Evolutionary conservation across 2,113 vertebrate species (phyloP), one percentile per base, ranked within the genome.

Genomic region (Rhodinocichla rosea): DNA sequence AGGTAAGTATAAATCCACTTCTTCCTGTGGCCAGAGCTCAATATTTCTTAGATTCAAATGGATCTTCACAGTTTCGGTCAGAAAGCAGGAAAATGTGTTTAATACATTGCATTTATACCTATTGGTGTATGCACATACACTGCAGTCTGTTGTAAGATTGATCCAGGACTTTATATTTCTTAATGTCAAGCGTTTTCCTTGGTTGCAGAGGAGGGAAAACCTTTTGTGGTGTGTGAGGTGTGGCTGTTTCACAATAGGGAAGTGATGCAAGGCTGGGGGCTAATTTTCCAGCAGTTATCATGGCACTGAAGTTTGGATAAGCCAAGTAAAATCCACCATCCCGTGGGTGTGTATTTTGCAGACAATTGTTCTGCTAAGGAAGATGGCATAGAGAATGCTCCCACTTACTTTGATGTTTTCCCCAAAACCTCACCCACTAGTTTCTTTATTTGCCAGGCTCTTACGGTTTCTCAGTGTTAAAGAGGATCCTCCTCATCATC

Each of bases 341-440:
- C 13, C 62, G 9, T 0, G 1, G 7, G 44, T 60, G 3, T 69
- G 4, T 39, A 30, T 57, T 50, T 85, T 74, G 33, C 52, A 49
- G 32, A 44, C 15, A 9, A 1, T 35, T 62, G 8, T 40, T 45
- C 52, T 57, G 22, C 45, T 62, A 70, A 67, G 22, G 42, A 63
- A 75, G 63, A 68, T 42, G 15, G 6, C n/a, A 15, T 22, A 33
- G 33, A 60, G 39, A 85, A 55, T 21, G 6, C 33, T 84, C 60
- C 10, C 24, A 37, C 23, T 57, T 70, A 37, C 26, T 92, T 9
- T 50, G 15, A 24, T 20, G 8, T 44, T 83, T 87, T 17, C 16
- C 10, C 3, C 1, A 2, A 30, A 65, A 50, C 26, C 8, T 1
- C 3, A 18, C 12, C 6, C 18, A 24, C 45, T 65, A 3, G 2